Base-by-base conservation (phyloP, 2,888 invertebrate species). In the Lycaena phlaeas region DNA sequence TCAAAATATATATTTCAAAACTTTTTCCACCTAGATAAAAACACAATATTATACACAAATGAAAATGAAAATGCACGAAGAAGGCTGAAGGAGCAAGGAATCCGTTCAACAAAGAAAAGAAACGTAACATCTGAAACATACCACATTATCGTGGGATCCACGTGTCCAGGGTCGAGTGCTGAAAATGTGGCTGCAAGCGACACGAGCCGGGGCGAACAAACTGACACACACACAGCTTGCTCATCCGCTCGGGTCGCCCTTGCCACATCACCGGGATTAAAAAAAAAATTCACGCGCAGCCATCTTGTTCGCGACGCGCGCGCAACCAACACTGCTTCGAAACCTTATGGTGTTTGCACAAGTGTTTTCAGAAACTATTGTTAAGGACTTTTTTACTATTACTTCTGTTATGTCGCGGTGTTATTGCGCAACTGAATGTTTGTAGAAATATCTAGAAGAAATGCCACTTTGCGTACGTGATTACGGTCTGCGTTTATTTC, bases 131-230 rank as follows among this genome's bases (percentile, higher is more conserved):
- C 3, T 22, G 5, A 22, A 22, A 22, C 22, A 22, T 22, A 22
- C 22, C 22, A 18, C 22, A 22, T 2, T 2, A 2, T 2, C 5
- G 22, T n/a, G 7, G 2, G 22, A 22, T 22, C 22, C 22, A 22
- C 22, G 22, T 22, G 22, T n/a, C n/a, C 4, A 3, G 18, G 4
- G 18, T 18, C 22, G n/a, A 61, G 59, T 44, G 53, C 26, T 42
- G 53, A 41, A 36, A 52, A 36, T 42, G 60, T 73, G 76, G 68
- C 69, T 61, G 61, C 53, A 61, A 58, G 60, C 81, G 77, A 85
- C 85, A 75, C 85, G 85, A 85, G 84, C 79, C 82, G 84, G 82
- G 85, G 85, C 85, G 85, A 85, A 85, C 85, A 85, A 85, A 85
- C 85, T 85, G 72, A 63, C 59, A 49, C 50, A 56, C 46, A 43